Conservation (phyloP, 2,113 vertebrate species). For the human region DNA sequence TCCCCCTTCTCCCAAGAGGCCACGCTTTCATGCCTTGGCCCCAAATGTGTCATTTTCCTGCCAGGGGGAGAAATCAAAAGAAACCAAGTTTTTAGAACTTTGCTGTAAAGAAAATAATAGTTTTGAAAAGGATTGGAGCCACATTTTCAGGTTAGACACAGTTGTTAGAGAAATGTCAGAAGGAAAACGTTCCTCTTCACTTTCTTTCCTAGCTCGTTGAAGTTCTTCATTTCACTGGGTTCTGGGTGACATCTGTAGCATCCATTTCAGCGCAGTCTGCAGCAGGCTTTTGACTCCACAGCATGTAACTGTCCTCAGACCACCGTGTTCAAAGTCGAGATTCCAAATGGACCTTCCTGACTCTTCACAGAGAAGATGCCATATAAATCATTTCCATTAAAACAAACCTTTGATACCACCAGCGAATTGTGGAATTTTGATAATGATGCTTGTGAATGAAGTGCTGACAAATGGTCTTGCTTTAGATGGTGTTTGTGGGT, state of each 20-base stretch:
- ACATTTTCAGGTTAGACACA: slow-evolving; percentile 80
- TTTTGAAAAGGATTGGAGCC: slow-evolving; percentile 75
- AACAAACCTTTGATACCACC: slow-evolving; percentile 56
- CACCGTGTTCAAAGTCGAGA: background rate
- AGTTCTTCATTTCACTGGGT: background rate
- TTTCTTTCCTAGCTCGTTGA: slow-evolving; percentile 57
- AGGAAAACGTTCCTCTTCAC: slow-evolving; percentile 67
- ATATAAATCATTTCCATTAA: slow-evolving; percentile 29
- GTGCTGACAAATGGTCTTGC: slow-evolving; percentile 62
- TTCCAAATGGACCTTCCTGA: slow-evolving; percentile 16
- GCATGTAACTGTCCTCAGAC: background rate
- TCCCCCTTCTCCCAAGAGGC: slow-evolving; percentile 67
- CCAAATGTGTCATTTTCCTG: slow-evolving; percentile 80
- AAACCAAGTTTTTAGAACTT: slow-evolving; percentile 77
- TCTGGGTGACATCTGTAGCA: slow-evolving; percentile 62
- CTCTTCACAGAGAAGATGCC: slow-evolving; percentile 48
- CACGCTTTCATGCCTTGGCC: slow-evolving; percentile 75
- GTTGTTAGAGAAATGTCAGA: slow-evolving; percentile 72
- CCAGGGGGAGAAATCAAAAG: slow-evolving; percentile 77
- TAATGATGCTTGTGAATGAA: slow-evolving; percentile 16
- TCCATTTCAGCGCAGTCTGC: background rate
- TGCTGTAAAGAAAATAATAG: slow-evolving; percentile 79
- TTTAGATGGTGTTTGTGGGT: slow-evolving; percentile 55
- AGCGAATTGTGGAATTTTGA: slow-evolving; percentile 50
- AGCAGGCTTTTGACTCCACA: background rate